phyloP scores from a whole-genome alignment of 1,140 invertebrate species.

The Paramacrobiotus metropolitanus region DNA sequence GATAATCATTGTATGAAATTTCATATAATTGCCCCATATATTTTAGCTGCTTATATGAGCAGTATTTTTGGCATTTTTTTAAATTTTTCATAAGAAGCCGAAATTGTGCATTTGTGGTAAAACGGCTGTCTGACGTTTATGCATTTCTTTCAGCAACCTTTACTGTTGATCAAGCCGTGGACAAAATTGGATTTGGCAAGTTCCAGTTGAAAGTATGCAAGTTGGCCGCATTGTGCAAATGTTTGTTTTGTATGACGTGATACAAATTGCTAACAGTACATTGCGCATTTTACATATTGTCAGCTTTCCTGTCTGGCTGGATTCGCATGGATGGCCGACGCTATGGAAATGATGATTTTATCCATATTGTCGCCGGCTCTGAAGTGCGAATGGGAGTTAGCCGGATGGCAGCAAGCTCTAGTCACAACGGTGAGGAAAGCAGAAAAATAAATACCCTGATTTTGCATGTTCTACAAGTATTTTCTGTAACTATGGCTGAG shows the following conservation, averaged over 20 bases:
- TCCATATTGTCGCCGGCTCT: slow-evolving; percentile 73
- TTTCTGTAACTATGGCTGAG: too few relatives aligned
- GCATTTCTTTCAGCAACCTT: too few relatives aligned
- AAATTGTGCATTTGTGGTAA: too few relatives aligned
- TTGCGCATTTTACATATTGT: slow-evolving; percentile 6
- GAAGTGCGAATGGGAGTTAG: slow-evolving; percentile 77
- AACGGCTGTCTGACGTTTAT: too few relatives aligned
- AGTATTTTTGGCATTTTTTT: too few relatives aligned
- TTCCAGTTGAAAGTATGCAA: slow-evolving; percentile 58
- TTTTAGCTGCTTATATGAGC: too few relatives aligned
- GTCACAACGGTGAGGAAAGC: slow-evolving; percentile 44
- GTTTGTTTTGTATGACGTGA: slow-evolving; percentile 14
- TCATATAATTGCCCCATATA: background rate
- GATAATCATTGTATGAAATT: too few relatives aligned
- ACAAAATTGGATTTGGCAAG: slow-evolving; percentile 76
- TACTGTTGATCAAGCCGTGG: slow-evolving; percentile 81
- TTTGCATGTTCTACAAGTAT: too few relatives aligned
- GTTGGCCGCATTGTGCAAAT: slow-evolving; percentile 27
- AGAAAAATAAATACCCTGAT: too few relatives aligned
- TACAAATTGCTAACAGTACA: too few relatives aligned
- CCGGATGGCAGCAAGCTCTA: slow-evolving; percentile 46
- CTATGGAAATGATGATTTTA: slow-evolving; percentile 93
- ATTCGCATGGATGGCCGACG: slow-evolving; percentile 85
- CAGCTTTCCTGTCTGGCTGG: slow-evolving; percentile 51
- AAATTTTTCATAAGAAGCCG: too few relatives aligned